phyloP scores from a whole-genome alignment of 2,113 vertebrate genomes.

The Melozone crissalis region DNA sequence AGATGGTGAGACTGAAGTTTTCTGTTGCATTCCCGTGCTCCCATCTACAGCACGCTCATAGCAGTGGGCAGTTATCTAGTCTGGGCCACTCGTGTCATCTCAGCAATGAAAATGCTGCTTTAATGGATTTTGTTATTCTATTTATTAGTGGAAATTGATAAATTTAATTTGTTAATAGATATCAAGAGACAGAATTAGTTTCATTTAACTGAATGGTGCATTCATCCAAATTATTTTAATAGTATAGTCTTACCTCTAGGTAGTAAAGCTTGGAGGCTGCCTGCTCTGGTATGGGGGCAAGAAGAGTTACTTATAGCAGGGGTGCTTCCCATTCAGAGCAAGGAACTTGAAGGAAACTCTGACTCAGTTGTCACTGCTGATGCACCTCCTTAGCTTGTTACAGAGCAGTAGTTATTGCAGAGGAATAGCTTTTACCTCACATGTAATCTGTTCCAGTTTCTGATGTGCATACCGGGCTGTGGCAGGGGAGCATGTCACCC shows the following conservation, averaged over 20 bases:
- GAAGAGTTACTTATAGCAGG: not conserved
- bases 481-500: not conserved
- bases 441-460: not conserved
- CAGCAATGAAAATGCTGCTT: fast-evolving
- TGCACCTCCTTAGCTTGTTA: not conserved
- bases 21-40: not conserved
- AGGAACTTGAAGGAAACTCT: not conserved
- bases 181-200: not conserved
- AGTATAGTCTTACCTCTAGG: not conserved
- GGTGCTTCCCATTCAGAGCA: not conserved
- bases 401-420: not conserved
- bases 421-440: not conserved
- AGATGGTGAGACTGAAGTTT: not conserved
- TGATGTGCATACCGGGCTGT: not conserved
- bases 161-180: not conserved
- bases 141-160: not conserved
- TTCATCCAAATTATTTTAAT: not conserved
- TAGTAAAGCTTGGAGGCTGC: not conserved
- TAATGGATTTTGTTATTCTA: not conserved
- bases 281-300: not conserved
- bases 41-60: not conserved
- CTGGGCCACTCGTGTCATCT: not conserved
- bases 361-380: not conserved
- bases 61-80: too few relatives aligned
- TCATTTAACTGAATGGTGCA: not conserved